Evolutionary conservation across 2,888 invertebrate species (phyloP), one percentile per base, ranked within the genome.

Genomic region (Pachliopta kotzebuea): DNA sequence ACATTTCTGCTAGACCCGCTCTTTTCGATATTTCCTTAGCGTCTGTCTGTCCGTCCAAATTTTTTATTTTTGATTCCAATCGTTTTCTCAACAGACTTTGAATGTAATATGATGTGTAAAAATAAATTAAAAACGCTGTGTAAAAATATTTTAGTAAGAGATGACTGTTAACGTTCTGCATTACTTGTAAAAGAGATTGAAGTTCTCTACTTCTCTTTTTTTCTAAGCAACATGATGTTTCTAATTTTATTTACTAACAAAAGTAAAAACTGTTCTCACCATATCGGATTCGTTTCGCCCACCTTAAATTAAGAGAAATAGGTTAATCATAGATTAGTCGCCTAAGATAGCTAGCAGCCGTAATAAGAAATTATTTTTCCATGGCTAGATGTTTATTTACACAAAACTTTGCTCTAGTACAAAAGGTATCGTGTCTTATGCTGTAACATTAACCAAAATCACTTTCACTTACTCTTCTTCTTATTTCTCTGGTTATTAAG

Each of bases 31-130:
- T 23, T 73, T 76, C 74, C 76, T 78, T 82, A 81, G 76, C 76
- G 80, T 83, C 82, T 87, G 82, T 88, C 88, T 88, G 86, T 91
- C 90, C 90, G 90, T 91, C 90, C 90, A 90, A 81, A 71, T 68
- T 74, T 81, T 78, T 52, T 68, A 60, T 75, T 77, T n/a, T 76
- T 61, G 66, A 72, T 81, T 74, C 73, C 69, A 70, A 72, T 70
- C 68, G 52, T 66, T 70, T 73, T 68, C 67, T 67, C 66, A 50
- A 70, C 67, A 69, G 69, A 60, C 61, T 75, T 79, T 74, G 70
- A 74, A 71, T 85, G 79, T 86, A 83, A 83, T 85, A 76, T 76
- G n/a, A n/a, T n/a, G 76, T 88, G 79, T 87, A 86, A 83, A 81
- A 81, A 83, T 81, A 80, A 71, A 75, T 75, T 76, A 72, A 77